Conservation (phyloP, 2,113 vertebrate species). For the Myanophis thanlyinensis region DNA sequence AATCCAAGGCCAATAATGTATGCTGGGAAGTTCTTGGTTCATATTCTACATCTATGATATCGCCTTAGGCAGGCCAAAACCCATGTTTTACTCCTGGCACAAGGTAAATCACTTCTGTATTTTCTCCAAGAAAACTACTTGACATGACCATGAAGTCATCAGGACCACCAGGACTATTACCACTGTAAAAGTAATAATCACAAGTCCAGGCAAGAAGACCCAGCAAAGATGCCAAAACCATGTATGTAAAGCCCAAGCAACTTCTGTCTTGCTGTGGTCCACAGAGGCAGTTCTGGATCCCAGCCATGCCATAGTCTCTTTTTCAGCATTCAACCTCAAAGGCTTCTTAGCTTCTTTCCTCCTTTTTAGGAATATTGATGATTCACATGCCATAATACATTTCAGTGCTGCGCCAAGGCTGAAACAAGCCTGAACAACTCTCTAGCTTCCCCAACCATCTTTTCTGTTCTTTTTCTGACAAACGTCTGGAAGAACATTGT, state of each 20-base stretch:
- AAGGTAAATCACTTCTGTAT: neutral
- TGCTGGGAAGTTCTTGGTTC: neutral
- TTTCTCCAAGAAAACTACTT: neutral
- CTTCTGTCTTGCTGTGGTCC: neutral
- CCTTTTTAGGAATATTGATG: neutral
- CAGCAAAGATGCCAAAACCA: neutral
- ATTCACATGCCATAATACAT: neutral
- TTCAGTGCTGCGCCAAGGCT: neutral
- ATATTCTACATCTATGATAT: neutral
- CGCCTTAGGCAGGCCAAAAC: neutral
- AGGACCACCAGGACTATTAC: neutral
- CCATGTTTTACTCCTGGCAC: neutral
- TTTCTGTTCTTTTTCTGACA: neutral
- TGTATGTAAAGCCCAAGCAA: neutral
- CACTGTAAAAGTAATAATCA: neutral
- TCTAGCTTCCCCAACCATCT: neutral
- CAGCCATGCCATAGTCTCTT: neutral
- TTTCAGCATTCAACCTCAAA: neutral
- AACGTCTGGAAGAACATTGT: neutral
- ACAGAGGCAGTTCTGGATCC: neutral
- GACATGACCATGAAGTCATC: neutral
- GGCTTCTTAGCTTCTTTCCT: neutral
- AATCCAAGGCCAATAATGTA: neutral
- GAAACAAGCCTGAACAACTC: neutral
- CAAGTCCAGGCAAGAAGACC: neutral